Percentiles rank a stretch among this genome's conserved stretches.
These are phyloP conservation scores for Liodrosophila aerea DNA, from an alignment of 2,888 invertebrate genomes.

Conservation along the genomic window DNA sequence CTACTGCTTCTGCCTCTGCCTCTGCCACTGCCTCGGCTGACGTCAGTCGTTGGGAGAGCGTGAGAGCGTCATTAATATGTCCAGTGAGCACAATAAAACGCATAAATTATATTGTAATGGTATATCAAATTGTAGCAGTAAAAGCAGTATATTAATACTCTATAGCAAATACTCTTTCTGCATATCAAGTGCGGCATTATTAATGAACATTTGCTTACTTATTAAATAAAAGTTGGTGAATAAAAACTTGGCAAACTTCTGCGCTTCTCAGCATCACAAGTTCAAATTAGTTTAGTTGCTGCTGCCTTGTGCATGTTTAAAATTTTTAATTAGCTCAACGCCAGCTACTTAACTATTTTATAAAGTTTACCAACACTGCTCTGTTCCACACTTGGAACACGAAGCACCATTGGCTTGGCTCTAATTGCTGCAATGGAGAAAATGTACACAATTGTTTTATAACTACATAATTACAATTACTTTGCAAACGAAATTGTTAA, in stretches of 20 bases:
- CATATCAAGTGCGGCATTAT: too few species aligned
- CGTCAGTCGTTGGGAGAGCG: conserved; percentile 48
- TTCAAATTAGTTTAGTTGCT: neutral
- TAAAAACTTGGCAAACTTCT: too few species aligned
- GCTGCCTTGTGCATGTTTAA: neutral
- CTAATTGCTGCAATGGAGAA: too few species aligned
- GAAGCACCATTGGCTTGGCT: too few species aligned
- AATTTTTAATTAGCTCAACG: neutral
- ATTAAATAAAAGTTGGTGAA: neutral
- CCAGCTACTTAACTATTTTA: neutral
- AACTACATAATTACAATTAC: too few species aligned
- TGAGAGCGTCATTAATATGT: conserved; percentile 67
- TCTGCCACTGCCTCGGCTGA: conserved; percentile 19
- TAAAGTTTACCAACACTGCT: too few species aligned
- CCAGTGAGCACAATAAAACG: conserved; percentile 55
- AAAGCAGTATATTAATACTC: conserved; percentile 25
- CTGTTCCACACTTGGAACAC: too few species aligned
- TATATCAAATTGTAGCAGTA: conserved; percentile 58
- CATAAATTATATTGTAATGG: conserved; percentile 73
- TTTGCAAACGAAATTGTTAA: too few species aligned
- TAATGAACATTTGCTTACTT: too few species aligned
- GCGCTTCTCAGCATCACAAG: neutral
- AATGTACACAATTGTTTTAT: too few species aligned
- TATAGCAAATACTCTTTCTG: too few species aligned
- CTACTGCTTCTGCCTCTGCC: neutral